A percentile compares a stretch with the other conserved stretches of the same genome.
Evolutionary conservation across 2,888 invertebrate genomes (phyloP).

Genomic region (Drosophila paracracens): DNA sequence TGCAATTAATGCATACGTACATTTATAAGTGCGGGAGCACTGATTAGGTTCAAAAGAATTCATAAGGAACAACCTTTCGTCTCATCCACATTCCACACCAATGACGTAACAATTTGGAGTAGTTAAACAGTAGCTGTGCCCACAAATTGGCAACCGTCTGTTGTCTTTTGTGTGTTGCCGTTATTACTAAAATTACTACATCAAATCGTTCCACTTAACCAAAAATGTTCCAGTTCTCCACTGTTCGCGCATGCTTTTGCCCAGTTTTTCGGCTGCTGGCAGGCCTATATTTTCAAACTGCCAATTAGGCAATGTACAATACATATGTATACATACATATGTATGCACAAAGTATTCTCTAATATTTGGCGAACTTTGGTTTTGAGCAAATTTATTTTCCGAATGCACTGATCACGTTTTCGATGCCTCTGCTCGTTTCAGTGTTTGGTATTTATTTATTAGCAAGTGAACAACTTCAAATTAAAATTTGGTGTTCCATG

Average conservation of each 20-base stretch:
- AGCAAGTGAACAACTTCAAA: neutral
- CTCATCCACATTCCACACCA: constrained; percentile 57
- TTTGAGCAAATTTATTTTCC: constrained; percentile 3
- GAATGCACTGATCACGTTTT: neutral
- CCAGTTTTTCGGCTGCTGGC: constrained; percentile 38
- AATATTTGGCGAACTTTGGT: constrained; percentile 36
- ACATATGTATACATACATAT: constrained; percentile 41
- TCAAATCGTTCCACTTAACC: constrained; percentile 72
- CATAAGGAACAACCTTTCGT: constrained; percentile 18
- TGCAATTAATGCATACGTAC: constrained; percentile 2
- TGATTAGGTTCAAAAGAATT: constrained; percentile 18
- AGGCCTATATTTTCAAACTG: constrained; percentile 41
- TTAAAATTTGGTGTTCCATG: neutral
- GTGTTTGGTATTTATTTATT: neutral
- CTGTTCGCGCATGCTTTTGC: constrained; percentile 48
- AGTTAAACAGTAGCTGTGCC: constrained; percentile 71
- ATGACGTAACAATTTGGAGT: constrained; percentile 70
- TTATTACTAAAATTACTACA: constrained; percentile 76
- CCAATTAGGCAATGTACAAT: constrained; percentile 52
- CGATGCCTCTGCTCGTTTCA: neutral
- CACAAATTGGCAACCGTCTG: constrained; percentile 62
- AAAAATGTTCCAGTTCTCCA: constrained; percentile 57
- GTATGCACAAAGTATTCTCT: constrained; percentile 44
- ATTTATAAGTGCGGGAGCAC: constrained; percentile 28
- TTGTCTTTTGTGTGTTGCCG: constrained; percentile 53